These are phyloP conservation scores for Semaprochilodus insignis DNA, from an alignment of 2,797 vertebrate genomes.

Conservation along the genomic window DNA sequence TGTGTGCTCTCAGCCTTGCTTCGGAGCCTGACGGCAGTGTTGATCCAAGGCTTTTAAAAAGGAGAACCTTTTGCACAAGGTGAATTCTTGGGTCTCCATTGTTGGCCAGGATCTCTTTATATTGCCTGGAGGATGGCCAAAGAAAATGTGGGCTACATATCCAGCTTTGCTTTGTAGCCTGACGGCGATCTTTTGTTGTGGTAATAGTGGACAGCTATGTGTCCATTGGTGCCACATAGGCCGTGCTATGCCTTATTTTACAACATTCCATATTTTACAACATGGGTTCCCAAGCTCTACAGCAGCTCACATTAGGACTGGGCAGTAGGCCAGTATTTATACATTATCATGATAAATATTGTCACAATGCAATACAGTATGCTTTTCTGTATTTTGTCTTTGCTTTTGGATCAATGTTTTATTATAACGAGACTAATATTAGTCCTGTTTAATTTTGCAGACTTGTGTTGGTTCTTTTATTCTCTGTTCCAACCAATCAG, in stretches of 20 bases:
- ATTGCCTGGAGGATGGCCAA: conserved; percentile 34
- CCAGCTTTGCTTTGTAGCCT: conserved; percentile 40
- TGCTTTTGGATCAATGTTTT: too few relatives aligned
- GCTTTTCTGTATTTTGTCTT: too few relatives aligned
- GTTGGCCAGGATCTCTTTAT: conserved; percentile 31
- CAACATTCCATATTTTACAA: too few relatives aligned
- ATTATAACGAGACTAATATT: too few relatives aligned
- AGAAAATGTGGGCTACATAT: conserved; percentile 26
- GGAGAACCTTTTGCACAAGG: conserved; percentile 52
- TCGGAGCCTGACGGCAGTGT: background rate
- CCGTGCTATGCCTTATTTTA: too few relatives aligned
- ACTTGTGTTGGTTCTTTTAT: too few relatives aligned
- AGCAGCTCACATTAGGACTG: background rate
- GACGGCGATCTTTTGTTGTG: conserved; percentile 50
- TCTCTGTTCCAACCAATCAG: too few relatives aligned
- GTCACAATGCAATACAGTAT: too few relatives aligned
- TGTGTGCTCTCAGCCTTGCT: background rate
- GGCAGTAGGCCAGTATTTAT: too few relatives aligned
- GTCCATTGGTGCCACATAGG: conserved; percentile 42
- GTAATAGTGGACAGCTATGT: conserved; percentile 69
- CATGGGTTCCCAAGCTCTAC: too few relatives aligned
- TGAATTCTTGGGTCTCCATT: conserved; percentile 21
- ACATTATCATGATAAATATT: too few relatives aligned
- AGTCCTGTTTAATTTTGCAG: too few relatives aligned
- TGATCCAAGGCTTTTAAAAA: conserved; percentile 45